Evolutionary conservation across 2,797 vertebrate genomes (phyloP).

Genomic region (Crotalus adamanteus): DNA sequence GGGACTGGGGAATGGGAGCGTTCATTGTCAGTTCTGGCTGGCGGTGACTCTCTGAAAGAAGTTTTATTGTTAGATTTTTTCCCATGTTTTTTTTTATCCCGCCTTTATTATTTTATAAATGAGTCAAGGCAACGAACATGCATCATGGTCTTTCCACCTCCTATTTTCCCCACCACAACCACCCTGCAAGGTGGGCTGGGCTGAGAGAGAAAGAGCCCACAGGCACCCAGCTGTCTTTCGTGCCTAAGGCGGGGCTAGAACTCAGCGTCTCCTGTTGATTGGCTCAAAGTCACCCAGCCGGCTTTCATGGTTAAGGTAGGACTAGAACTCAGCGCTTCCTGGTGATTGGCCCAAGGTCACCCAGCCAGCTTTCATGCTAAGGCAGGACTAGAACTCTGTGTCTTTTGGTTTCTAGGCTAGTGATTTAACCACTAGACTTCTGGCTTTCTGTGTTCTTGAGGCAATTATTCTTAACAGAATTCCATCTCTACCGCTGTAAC

Average conservation of each 20-base stretch:
- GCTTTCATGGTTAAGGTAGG: not conserved
- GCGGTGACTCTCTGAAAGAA: not conserved
- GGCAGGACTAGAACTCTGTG: not conserved
- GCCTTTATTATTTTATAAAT: not conserved
- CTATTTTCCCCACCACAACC: not conserved
- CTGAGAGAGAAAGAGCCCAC: not conserved
- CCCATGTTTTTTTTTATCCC: not conserved
- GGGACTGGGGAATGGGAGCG: not conserved
- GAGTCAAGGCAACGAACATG: not conserved
- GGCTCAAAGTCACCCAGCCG: accelerated
- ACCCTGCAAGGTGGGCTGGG: not conserved
- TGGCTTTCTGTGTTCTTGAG: not conserved
- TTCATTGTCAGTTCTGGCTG: not conserved
- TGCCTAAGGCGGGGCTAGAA: not conserved
- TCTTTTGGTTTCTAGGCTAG: not conserved
- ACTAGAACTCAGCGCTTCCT: too few relatives aligned
- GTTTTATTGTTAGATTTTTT: not conserved
- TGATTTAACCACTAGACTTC: not conserved
- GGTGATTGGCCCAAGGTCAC: not conserved
- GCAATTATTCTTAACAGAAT: not conserved
- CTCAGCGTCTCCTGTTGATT: not conserved
- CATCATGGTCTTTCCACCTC: not conserved
- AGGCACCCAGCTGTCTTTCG: not conserved
- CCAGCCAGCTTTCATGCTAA: not conserved
- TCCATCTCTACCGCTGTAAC: too few relatives aligned